These are phyloP conservation scores for Xiphophorus couchianus DNA, from an alignment of 2,113 vertebrate genomes.

Conservation along the genomic window DNA sequence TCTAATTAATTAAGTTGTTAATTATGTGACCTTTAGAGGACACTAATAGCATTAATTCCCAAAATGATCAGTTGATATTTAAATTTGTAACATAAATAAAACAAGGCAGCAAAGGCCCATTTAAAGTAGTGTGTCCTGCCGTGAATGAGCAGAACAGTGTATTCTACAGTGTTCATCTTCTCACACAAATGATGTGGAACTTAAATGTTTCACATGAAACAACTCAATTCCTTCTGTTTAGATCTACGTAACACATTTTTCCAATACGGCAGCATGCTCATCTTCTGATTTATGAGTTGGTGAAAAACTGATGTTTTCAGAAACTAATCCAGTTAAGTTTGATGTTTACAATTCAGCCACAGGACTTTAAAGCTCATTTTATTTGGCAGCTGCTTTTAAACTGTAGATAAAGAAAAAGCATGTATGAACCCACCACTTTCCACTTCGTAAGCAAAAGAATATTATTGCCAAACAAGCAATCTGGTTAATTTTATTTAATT, in stretches of 20 bases:
- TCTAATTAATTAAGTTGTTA: too few relatives aligned
- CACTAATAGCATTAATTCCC: not conserved
- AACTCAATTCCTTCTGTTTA: not conserved
- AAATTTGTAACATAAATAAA: too few relatives aligned
- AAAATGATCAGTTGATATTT: too few relatives aligned
- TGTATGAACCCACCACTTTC: constrained; percentile 35
- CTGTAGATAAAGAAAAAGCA: constrained; percentile 16
- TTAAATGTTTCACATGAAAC: not conserved
- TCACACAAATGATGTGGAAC: not conserved
- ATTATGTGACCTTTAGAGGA: too few relatives aligned
- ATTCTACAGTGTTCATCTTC: too few relatives aligned
- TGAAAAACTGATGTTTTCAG: not conserved
- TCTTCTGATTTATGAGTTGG: not conserved
- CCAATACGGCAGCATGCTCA: not conserved
- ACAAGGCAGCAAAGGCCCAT: too few relatives aligned
- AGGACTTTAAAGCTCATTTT: not conserved
- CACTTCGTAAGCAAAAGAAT: constrained; percentile 7
- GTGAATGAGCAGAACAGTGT: too few relatives aligned
- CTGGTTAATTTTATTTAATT: constrained; percentile 62
- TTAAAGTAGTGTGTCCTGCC: too few relatives aligned
- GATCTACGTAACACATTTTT: not conserved
- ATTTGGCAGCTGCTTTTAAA: not conserved
- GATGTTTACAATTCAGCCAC: not conserved
- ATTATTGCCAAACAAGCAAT: constrained; percentile 57
- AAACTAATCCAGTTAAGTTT: not conserved